Conservation (phyloP, 2,888 invertebrate species). For the Theretra japonica region DNA sequence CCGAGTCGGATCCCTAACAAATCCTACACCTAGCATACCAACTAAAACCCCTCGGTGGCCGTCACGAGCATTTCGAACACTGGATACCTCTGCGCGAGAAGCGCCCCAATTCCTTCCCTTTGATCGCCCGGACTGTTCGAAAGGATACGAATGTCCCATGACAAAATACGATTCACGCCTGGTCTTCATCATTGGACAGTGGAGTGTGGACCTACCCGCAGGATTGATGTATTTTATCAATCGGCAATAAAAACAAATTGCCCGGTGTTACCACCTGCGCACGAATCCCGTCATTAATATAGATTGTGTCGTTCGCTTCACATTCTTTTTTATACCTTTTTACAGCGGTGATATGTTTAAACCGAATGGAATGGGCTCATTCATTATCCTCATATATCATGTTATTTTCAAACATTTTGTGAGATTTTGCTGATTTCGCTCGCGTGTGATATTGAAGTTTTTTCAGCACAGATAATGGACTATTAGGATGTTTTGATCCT, state of each 20-base stretch:
- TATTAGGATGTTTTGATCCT: no score
- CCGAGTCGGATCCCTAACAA: no score
- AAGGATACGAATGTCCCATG: no score
- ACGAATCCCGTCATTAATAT: background rate
- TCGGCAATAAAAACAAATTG: conserved; percentile 3
- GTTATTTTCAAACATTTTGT: background rate
- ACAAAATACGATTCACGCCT: no score
- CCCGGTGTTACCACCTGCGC: conserved; percentile 2
- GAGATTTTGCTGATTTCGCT: background rate
- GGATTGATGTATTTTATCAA: conserved; percentile 8
- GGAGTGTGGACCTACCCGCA: background rate
- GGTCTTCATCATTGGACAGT: background rate
- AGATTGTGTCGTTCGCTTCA: conserved; percentile 17
- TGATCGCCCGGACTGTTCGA: no score
- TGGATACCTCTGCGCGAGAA: no score
- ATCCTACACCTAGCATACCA: no score
- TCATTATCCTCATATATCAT: background rate
- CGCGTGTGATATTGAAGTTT: background rate
- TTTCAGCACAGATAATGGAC: no score
- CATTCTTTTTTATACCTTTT: background rate
- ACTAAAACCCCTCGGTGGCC: no score
- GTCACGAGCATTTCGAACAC: no score
- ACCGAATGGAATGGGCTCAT: background rate
- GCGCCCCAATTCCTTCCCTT: no score
- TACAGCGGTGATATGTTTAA: background rate